Percentiles rank a stretch among this genome's conserved stretches.
Evolutionary conservation across 2,888 invertebrate species (phyloP).

Genomic region (Stegophylla sp.): DNA sequence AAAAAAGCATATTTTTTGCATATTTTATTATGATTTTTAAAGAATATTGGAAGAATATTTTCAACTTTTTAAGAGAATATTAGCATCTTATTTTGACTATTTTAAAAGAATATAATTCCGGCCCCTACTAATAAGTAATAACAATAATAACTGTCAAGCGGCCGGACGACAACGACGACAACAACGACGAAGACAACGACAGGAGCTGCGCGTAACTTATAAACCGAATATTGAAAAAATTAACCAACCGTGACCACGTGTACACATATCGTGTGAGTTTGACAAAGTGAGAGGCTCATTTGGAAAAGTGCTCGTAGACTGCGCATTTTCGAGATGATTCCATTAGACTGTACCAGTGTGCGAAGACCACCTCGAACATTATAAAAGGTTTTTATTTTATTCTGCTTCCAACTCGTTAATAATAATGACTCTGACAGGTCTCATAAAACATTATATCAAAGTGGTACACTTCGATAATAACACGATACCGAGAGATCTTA

Average conservation of each 20-base stretch:
- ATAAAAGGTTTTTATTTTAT: conserved; percentile 33
- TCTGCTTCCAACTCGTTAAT: conserved; percentile 32
- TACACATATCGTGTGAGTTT: conserved; percentile 10
- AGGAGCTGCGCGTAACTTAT: neutral
- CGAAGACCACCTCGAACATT: conserved; percentile 37
- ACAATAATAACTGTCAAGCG: too few relatives aligned
- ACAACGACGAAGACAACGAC: too few relatives aligned
- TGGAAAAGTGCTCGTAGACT: neutral
- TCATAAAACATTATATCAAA: conserved; percentile 32
- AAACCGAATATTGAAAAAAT: conserved; percentile 34
- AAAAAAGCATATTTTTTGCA: too few relatives aligned
- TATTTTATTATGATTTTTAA: too few relatives aligned
- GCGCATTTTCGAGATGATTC: conserved; percentile 25
- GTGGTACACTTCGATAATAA: conserved; percentile 40
- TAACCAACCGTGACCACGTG: conserved; percentile 2
- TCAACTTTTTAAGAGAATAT: too few relatives aligned
- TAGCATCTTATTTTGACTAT: too few relatives aligned
- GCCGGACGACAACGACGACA: too few relatives aligned
- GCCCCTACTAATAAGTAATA: too few relatives aligned
- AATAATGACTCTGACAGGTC: conserved; percentile 47
- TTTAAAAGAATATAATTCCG: too few relatives aligned
- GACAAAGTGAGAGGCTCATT: conserved; percentile 29
- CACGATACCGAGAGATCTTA: conserved; percentile 26
- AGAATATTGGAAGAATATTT: too few relatives aligned
- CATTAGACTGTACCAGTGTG: too few relatives aligned